Evolutionary conservation across 2,113 vertebrate genomes (phyloP).

Genomic region (Naja naja): DNA sequence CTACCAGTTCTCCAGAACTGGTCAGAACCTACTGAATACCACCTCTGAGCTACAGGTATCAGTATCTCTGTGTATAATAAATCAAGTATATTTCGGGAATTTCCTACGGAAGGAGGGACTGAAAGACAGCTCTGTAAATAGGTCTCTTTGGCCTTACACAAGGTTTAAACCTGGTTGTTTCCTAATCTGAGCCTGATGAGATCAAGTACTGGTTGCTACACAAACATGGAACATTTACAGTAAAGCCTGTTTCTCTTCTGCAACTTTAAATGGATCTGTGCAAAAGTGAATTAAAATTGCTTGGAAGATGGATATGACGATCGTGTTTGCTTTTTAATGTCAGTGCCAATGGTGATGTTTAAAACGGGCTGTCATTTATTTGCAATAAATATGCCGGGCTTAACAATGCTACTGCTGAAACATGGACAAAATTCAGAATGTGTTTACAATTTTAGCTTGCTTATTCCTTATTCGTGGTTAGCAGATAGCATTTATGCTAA

Average conservation of each 20-base stretch:
- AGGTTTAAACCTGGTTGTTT: background rate
- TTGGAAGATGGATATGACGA: background rate
- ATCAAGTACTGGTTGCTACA: background rate
- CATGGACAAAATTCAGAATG: background rate
- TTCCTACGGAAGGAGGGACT: background rate
- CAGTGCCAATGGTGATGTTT: background rate
- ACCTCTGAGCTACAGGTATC: no score
- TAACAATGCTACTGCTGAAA: background rate
- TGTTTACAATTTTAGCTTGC: background rate
- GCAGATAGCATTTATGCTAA: background rate
- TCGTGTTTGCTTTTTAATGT: background rate
- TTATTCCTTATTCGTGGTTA: background rate
- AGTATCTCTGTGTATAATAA: background rate
- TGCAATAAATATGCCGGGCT: background rate
- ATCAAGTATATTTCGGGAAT: background rate
- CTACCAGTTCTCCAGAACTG: no score
- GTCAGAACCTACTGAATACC: no score
- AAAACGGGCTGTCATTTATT: background rate
- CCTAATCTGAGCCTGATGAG: background rate
- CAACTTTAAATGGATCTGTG: background rate
- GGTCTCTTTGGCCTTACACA: background rate
- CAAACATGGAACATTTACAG: background rate
- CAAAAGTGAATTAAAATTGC: background rate
- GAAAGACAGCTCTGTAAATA: background rate
- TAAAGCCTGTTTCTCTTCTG: background rate